Evolutionary conservation across 2,797 vertebrate species (phyloP), one percentile per base, ranked within the genome.

Genomic region (Clarias platycephalus): DNA sequence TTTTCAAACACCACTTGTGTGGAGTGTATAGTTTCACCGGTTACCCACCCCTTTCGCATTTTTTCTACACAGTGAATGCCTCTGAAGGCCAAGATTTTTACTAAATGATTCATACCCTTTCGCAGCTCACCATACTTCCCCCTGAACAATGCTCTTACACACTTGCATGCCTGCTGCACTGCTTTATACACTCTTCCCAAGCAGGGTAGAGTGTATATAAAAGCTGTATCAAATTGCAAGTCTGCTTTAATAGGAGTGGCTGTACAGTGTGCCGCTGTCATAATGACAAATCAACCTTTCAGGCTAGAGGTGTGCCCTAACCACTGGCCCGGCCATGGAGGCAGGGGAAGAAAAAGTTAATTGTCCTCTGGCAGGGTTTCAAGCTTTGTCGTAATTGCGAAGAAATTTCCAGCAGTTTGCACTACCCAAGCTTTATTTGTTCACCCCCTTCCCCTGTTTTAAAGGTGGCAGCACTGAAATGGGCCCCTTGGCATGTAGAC

Each of bases 271-370:
- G 66, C 86, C 8, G 91, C 93, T 93, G 93, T 95, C 90, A 93
- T 92, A 90, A 91, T 94, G 94, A 95, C 94, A 94, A 94, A 94
- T 95, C 90, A 87, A 71, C 90, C 93, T 93, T 94, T 94, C 93
- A 93, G 89, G 89, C 86, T 87, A 28, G 15, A 90, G 92, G 91
- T 94, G 92, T 91, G 92, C 91, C 68, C 90, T 88, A 90, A 89
- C 90, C 90, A 86, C 85, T 88, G 87, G 89, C 91, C 85, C 90
- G 90, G 91, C 90, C 90, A 88, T 89, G 90, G 90, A 94, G 88
- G 87, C 83, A 89, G 91, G 85, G 82, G 88, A 87, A 89, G 91
- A 88, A 91, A 89, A 90, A 92, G 92, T 91, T 92, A 92, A 95
- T 93, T 92, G 92, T 93, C 89, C 88, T 84, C 89, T 93, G 93